phyloP scores from a whole-genome alignment of 2,113 vertebrate genomes.

The Corapipo altera region DNA sequence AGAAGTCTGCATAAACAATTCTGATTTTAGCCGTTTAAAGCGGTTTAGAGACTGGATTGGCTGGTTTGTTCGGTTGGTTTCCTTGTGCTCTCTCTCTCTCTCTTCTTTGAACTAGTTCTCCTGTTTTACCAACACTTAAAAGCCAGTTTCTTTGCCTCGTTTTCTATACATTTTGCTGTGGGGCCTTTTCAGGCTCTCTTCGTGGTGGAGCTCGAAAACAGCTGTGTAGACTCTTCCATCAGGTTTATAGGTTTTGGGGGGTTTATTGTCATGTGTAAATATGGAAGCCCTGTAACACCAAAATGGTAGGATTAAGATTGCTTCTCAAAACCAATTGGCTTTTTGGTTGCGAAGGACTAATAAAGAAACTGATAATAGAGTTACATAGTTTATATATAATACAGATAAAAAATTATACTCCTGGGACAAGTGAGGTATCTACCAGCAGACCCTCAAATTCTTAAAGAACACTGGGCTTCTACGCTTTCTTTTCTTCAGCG shows the following conservation, averaged over 20 bases:
- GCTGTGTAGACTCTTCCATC: not conserved
- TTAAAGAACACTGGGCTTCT: not conserved
- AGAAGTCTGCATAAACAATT: not conserved
- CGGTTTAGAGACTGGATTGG: not conserved
- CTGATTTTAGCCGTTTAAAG: not conserved
- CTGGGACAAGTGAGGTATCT: not conserved
- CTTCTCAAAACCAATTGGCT: not conserved
- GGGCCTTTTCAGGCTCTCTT: not conserved
- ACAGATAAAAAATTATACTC: not conserved
- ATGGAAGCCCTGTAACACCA: not conserved
- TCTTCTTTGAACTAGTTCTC: not conserved
- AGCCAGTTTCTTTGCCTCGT: not conserved
- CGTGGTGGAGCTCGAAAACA: not conserved
- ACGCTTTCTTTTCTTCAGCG: not conserved
- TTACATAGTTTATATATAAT: not conserved
- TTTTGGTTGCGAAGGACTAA: not conserved
- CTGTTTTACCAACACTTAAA: not conserved
- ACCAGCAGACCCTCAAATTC: not conserved
- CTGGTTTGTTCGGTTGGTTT: not conserved
- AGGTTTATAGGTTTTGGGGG: accelerated
- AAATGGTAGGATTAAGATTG: not conserved
- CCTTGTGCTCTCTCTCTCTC: not conserved
- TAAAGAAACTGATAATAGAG: not conserved
- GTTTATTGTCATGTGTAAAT: not conserved
- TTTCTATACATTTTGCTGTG: not conserved